Evolutionary conservation across 1,140 invertebrate genomes (phyloP), one percentile per base, ranked within the genome.

Genomic region (Bemisia tabaci): DNA sequence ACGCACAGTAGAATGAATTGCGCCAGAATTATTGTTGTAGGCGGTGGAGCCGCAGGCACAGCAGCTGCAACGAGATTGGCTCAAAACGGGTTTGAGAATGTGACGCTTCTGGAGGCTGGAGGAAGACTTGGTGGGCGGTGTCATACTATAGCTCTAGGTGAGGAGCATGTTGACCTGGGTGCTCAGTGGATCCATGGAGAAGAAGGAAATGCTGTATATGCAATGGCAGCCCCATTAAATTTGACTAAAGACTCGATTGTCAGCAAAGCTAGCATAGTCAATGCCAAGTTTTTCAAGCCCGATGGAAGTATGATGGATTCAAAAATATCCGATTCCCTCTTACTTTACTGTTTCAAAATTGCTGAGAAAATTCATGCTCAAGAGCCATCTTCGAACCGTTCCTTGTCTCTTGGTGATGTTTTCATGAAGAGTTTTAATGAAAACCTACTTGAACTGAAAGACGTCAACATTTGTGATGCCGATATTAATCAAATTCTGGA

Each of bases 131-230:
- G 89, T 12, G 89, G 87, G 1, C 79, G 88, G 59, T 79, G 90
- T n/a, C 67, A 81, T 63, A 85, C 84, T 22, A 26, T 70, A 9
- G 60, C 61, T 0, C 70, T 72, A 68, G 71, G 73, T 72, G 81
- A 83, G 2, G 80, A 80, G 68, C 75, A 81, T 23, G 77, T 93
- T 9, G 92, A 95, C 75, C 68, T 94, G 21, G 92, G 92, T 2
- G 91, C 89, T 23, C 88, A 93, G 72, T 91, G 88, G 87, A 81
- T 92, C 70, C 91, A 94, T 72, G 91, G 92, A 21, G 83, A 92
- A 74, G 77, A 84, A 68, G 81, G 78, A 22, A 90, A 93, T 77
- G 72, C 81, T 12, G 84, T 89, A 0, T 91, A 82, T 73, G 75
- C 87, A 64, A 71, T 86, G 39, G 85, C 84, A 0, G 82, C 83